phyloP scores from a whole-genome alignment of 2,888 invertebrate genomes.

The Salticus scenicus region DNA sequence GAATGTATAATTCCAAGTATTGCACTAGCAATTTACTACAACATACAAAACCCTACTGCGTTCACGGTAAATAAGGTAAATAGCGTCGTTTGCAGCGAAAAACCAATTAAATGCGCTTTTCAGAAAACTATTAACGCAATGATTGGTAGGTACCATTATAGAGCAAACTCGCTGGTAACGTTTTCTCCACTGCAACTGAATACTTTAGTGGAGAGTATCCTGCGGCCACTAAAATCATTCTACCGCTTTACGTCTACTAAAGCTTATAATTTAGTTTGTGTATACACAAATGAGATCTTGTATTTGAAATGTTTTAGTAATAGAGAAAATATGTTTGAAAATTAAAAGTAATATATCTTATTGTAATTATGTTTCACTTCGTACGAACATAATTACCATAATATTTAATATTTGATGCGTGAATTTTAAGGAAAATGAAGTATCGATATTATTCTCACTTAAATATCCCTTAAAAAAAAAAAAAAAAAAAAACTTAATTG shows the following conservation, averaged over 20 bases:
- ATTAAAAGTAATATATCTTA: too few relatives aligned
- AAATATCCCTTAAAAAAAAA: too few relatives aligned
- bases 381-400: too few relatives aligned
- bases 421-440: too few relatives aligned
- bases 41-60: background rate
- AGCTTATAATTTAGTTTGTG: background rate
- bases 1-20: too few relatives aligned
- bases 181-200: constrained; percentile 12
- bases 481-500: too few relatives aligned
- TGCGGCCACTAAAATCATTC: background rate
- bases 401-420: too few relatives aligned
- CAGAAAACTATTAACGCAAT: constrained; percentile 48
- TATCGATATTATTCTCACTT: too few relatives aligned
- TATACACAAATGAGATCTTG: too few relatives aligned
- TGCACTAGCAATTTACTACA: background rate
- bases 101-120: constrained; percentile 41
- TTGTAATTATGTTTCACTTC: too few relatives aligned
- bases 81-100: constrained; percentile 28
- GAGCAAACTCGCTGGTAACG: constrained; percentile 9
- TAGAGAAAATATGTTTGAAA: too few relatives aligned
- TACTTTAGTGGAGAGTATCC: constrained; percentile 11
- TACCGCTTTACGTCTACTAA: background rate
- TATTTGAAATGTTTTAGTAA: too few relatives aligned
- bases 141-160: constrained; percentile 38
- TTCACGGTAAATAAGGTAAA: constrained; percentile 25